Conservation (phyloP, 2,113 vertebrate genomes). For the Corvus cornix region DNA sequence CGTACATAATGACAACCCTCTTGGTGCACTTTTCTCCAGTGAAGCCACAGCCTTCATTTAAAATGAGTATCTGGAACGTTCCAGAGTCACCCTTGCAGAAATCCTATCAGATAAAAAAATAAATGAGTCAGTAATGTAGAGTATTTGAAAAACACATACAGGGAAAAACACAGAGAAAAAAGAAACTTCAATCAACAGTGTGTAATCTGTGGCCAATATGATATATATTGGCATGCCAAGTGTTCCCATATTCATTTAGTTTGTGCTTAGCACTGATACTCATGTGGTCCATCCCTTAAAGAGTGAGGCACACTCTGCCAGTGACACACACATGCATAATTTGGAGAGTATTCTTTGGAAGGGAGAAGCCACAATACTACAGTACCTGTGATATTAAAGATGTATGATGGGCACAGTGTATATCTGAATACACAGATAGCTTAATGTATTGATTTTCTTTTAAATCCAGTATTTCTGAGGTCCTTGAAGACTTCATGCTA, state of each 20-base stretch:
- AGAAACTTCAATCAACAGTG: background rate
- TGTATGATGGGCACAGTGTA: background rate
- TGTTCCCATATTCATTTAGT: background rate
- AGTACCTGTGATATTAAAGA: background rate
- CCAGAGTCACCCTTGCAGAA: constrained; percentile 82
- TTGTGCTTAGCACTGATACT: background rate
- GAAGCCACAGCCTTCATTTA: constrained; percentile 87
- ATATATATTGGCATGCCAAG: background rate
- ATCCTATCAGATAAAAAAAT: constrained; percentile 75
- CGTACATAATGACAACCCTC: constrained; percentile 80
- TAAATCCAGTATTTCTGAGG: background rate
- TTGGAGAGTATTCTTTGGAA: background rate
- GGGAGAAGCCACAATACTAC: background rate
- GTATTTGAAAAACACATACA: background rate
- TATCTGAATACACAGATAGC: background rate
- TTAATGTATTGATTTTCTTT: background rate
- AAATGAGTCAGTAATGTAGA: background rate
- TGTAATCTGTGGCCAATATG: background rate
- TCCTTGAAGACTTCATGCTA: background rate
- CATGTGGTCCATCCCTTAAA: background rate
- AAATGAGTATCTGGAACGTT: constrained; percentile 88
- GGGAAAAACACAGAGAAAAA: background rate
- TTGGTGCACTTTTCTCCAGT: constrained; percentile 87
- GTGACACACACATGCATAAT: background rate
- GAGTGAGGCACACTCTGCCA: background rate